Evolutionary conservation across 2,888 invertebrate species (phyloP).

Genomic region (Drosophila prostipennis): DNA sequence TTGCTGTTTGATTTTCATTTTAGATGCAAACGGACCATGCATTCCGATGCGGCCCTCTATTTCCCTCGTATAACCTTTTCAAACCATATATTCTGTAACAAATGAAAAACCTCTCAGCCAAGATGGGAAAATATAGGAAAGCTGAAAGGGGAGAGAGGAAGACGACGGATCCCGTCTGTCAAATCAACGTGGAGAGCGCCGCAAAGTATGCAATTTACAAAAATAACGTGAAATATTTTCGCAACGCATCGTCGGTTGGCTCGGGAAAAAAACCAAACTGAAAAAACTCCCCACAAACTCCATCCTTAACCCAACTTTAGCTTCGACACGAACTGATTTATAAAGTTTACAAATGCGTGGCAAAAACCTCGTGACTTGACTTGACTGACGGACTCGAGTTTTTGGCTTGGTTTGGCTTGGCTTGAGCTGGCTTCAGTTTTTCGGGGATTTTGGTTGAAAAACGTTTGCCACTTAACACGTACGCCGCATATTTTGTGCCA

Average conservation of each 20-base stretch:
- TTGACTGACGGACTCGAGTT: slow-evolving; percentile 43
- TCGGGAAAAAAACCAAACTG: neutral
- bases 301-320: slow-evolving; percentile 54
- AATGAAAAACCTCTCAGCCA: slow-evolving; percentile 16
- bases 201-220: slow-evolving; percentile 78
- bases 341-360: slow-evolving; percentile 79
- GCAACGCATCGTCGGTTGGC: slow-evolving; percentile 64
- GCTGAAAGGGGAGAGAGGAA: neutral
- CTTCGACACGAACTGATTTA: slow-evolving; percentile 78
- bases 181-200: slow-evolving; percentile 67
- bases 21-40: neutral
- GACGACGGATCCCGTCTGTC: slow-evolving; percentile 45
- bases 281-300: slow-evolving; percentile 1
- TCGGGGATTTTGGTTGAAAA: slow-evolving; percentile 65
- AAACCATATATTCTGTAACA: slow-evolving; percentile 4
- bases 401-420: slow-evolving; percentile 20
- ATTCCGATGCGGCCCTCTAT: neutral
- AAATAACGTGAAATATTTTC: slow-evolving; percentile 55
- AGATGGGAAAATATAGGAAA: neutral
- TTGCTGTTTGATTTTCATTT: neutral
- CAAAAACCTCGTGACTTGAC: slow-evolving; percentile 78
- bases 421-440: slow-evolving; percentile 38
- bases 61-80: too few relatives aligned
- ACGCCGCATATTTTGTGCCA: slow-evolving; percentile 78
- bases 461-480: slow-evolving; percentile 78